A percentile compares a stretch with the other conserved stretches of the same genome.
These are phyloP conservation scores for Perithous albicinctus DNA, from an alignment of 2,888 invertebrate genomes.

Conservation along the genomic window DNA sequence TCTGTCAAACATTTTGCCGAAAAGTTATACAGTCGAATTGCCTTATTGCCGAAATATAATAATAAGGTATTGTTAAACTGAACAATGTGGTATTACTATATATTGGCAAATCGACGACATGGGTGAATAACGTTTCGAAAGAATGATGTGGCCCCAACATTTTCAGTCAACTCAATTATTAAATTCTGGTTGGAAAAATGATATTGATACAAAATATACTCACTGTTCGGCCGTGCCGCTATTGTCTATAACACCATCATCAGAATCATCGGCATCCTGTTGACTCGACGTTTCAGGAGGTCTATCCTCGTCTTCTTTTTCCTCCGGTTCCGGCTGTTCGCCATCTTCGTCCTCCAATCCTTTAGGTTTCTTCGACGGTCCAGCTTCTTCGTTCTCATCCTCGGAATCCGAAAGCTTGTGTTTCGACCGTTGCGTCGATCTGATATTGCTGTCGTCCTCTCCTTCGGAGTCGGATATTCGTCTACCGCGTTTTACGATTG, in stretches of 20 bases:
- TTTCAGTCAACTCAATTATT: no score
- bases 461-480: conserved; percentile 88
- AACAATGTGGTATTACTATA: no score
- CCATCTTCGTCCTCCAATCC: conserved; percentile 70
- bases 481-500: conserved; percentile 77
- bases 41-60: no score
- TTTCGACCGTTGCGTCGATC: conserved; percentile 79
- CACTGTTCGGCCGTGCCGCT: conserved; percentile 76
- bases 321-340: conserved; percentile 78
- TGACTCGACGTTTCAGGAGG: conserved; percentile 64
- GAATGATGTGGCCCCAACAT: no score
- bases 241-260: conserved; percentile 85
- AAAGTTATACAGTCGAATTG: no score
- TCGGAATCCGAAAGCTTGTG: conserved; percentile 81
- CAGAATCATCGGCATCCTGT: conserved; percentile 86
- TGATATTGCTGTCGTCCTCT: conserved; percentile 83
- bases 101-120: no score
- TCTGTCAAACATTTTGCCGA: neutral
- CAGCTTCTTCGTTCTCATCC: conserved; percentile 83
- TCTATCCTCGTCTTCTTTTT: conserved; percentile 75
- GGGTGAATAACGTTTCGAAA: no score
- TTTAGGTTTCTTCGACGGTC: conserved; percentile 65
- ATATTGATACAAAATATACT: conserved; percentile 40
- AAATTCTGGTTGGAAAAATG: neutral
- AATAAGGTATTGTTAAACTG: no score